A percentile compares a stretch with the other conserved stretches of the same genome.
These are phyloP conservation scores for Xenotilapia leptura DNA, from an alignment of 2,113 vertebrate species.

Conservation along the genomic window DNA sequence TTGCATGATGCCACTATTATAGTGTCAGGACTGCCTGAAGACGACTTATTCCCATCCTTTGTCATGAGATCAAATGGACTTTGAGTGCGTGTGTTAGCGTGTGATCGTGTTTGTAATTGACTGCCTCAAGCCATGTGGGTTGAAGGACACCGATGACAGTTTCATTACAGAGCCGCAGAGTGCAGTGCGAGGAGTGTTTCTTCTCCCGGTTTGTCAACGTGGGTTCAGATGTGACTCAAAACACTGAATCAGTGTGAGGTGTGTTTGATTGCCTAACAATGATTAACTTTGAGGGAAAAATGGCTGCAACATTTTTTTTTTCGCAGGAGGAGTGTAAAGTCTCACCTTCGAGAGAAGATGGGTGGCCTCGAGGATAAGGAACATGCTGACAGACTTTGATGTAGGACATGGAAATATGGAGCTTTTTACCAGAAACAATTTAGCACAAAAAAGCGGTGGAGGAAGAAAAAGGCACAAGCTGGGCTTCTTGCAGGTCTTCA, in stretches of 20 bases:
- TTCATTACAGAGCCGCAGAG: slow-evolving; percentile 19
- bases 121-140: slow-evolving; percentile 1
- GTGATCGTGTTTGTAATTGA: slow-evolving; percentile 19
- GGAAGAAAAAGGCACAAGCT: background rate
- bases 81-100: background rate
- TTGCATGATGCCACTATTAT: background rate
- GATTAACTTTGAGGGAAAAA: background rate
- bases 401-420: slow-evolving; percentile 12
- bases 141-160: slow-evolving; percentile 35
- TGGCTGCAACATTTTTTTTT: background rate
- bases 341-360: background rate
- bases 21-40: background rate
- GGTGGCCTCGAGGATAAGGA: slow-evolving; percentile 3
- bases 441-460: background rate
- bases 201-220: background rate
- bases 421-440: background rate
- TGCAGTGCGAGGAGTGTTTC: background rate
- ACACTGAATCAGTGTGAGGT: background rate
- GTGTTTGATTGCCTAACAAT: background rate
- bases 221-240: background rate
- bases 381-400: slow-evolving; percentile 17
- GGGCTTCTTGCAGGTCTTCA: background rate
- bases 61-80: background rate
- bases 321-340: background rate
- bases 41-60: background rate